Evolutionary conservation across 2,113 vertebrate species (phyloP), one percentile per base, ranked within the genome.

Genomic region (Hippolais icterina): DNA sequence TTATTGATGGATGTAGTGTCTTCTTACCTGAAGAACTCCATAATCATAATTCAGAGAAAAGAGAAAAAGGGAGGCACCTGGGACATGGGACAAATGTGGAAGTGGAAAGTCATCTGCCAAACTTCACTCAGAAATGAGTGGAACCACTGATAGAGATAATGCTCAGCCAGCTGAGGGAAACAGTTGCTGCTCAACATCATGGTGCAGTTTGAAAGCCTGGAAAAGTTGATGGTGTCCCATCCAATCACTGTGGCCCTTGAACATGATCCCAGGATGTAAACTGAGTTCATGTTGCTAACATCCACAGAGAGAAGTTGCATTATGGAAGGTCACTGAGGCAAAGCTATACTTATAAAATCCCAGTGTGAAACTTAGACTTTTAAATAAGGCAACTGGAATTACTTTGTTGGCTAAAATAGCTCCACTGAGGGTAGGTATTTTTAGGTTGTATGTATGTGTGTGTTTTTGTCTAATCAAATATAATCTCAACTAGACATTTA

Each of bases 401-500:
- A 97, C 97, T 98, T 96, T 97, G 92, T 94, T 96, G 96, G 88
- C 84, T 97, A 96, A 97, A 98, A 97, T 97, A 95, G 93, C 89
- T 98, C 96, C 93, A 85, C 83, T 61, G 96, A 97, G 95, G 90
- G 50, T 89, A 95, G 95, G 28, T 96, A 97, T 96, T 97, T 98
- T 98, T 97, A 96, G 92, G 92, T 90, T 95, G 82, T 96, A 69
- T 96, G 28, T 96, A 83, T 96, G 82, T 96, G 66, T 97, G 66
- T 96, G 78, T 89, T 93, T 97, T 96, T 94, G 66, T 96, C 95
- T 98, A 97, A 98, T 98, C 96, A 96, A 97, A 97, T 97, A 97
- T 96, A 97, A 97, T 97, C 97, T 97, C 94, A 97, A 96, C 89
- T 90, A 97, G 97, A 97, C 95, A 93, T 96, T 97, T 97, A 97